Percentiles rank a stretch among this genome's conserved stretches.
Conservation (phyloP, 2,113 vertebrate genomes). For the Oryzias celebensis region DNA sequence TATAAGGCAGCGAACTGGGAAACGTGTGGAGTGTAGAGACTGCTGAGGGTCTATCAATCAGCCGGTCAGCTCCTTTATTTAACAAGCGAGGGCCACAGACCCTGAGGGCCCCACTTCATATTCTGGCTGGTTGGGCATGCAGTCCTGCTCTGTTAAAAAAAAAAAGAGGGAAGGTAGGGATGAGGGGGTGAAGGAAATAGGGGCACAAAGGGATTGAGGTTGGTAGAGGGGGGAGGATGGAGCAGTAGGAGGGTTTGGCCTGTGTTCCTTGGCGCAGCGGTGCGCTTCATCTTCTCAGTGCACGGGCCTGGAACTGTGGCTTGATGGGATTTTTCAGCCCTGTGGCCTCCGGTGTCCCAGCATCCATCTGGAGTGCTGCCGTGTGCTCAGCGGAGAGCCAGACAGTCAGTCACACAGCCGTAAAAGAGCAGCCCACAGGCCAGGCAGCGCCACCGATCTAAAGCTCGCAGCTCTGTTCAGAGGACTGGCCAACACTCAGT, state of each 20-base stretch:
- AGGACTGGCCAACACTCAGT: constrained; percentile 64
- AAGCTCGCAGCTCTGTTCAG: constrained; percentile 64
- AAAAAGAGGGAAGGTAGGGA: constrained; percentile 43
- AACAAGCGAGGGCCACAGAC: constrained; percentile 76
- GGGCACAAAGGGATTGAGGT: constrained; percentile 55
- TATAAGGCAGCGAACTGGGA: constrained; percentile 72
- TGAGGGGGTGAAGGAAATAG: constrained; percentile 49
- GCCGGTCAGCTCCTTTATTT: constrained; percentile 82
- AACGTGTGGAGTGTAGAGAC: constrained; percentile 71
- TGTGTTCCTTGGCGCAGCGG: constrained; percentile 67
- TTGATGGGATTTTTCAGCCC: constrained; percentile 81
- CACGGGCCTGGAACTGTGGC: constrained; percentile 75
- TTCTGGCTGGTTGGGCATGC: constrained; percentile 77
- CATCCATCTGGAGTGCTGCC: constrained; percentile 72
- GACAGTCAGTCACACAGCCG: constrained; percentile 64
- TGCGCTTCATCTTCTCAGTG: constrained; percentile 79
- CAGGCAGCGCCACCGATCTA: constrained; percentile 66
- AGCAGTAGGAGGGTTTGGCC: constrained; percentile 69
- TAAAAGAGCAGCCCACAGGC: constrained; percentile 65
- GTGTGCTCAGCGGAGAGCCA: constrained; percentile 64
- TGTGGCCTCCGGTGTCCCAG: constrained; percentile 67
- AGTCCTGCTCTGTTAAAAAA: constrained; percentile 54
- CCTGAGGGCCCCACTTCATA: constrained; percentile 72
- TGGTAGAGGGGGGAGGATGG: constrained; percentile 38
- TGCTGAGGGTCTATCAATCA: constrained; percentile 82